These are phyloP conservation scores for Lates japonicus DNA, from an alignment of 2,797 vertebrate species.

Conservation along the genomic window DNA sequence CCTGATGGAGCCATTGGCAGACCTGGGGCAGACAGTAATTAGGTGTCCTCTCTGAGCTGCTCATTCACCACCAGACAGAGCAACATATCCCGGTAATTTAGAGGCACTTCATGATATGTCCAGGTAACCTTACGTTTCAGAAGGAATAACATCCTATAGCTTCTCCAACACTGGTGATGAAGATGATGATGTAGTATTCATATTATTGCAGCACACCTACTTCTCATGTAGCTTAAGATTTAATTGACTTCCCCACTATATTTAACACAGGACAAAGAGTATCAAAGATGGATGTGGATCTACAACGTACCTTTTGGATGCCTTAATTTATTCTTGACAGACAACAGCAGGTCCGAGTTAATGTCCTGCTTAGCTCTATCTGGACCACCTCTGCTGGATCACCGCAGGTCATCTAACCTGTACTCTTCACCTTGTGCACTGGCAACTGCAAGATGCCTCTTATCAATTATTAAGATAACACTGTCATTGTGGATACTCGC, in stretches of 20 bases:
- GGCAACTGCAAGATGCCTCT: slow-evolving; percentile 6
- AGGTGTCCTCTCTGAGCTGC: neutral
- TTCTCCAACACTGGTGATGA: neutral
- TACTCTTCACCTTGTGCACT: neutral
- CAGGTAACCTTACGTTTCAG: neutral
- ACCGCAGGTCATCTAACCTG: slow-evolving; percentile 8
- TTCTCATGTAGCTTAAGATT: neutral
- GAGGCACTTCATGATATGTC: neutral
- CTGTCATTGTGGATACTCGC: neutral
- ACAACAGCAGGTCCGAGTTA: neutral
- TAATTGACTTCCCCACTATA: neutral
- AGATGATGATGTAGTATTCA: neutral
- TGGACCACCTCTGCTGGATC: neutral
- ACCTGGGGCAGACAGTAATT: neutral
- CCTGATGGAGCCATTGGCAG: neutral
- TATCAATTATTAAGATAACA: slow-evolving; percentile 19
- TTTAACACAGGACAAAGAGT: neutral
- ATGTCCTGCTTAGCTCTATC: slow-evolving; percentile 5
- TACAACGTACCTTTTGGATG: neutral
- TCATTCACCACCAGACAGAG: neutral
- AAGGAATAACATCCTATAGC: neutral
- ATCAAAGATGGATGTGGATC: neutral
- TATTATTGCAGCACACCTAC: neutral
- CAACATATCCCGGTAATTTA: neutral
- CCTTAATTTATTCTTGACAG: neutral